Conservation (phyloP, 2,797 vertebrate species). For the Acrocephalus scirpaceus region DNA sequence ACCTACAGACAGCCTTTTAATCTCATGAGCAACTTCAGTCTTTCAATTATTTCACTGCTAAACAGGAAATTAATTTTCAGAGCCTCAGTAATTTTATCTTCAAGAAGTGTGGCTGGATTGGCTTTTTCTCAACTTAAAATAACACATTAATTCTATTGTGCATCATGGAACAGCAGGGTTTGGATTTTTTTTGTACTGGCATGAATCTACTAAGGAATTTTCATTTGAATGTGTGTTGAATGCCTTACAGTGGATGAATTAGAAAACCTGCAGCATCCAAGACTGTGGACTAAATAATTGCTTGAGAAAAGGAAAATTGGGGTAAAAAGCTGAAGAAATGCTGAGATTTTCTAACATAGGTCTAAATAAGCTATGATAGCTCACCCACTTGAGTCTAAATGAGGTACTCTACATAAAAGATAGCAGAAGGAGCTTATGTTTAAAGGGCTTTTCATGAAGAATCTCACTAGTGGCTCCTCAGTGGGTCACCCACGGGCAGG, state of each 20-base stretch:
- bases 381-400: background rate
- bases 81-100: conserved; percentile 8
- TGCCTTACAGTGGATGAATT: background rate
- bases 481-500: background rate
- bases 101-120: background rate
- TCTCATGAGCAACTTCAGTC: background rate
- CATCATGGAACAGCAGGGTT: background rate
- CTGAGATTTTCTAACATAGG: background rate
- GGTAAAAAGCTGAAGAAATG: background rate
- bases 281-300: background rate
- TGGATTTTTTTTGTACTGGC: background rate
- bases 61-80: conserved; percentile 48
- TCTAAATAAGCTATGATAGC: background rate
- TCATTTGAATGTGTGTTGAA: background rate
- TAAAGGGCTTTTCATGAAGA: background rate
- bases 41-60: conserved; percentile 24
- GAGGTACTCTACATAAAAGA: background rate
- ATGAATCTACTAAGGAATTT: background rate
- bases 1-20: background rate
- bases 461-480: background rate
- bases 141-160: background rate
- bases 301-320: background rate
- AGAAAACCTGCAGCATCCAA: background rate
- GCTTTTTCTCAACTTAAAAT: background rate
- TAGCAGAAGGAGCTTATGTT: background rate